phyloP scores from a whole-genome alignment of 2,113 vertebrate genomes.

The Fukomys damarensis region DNA sequence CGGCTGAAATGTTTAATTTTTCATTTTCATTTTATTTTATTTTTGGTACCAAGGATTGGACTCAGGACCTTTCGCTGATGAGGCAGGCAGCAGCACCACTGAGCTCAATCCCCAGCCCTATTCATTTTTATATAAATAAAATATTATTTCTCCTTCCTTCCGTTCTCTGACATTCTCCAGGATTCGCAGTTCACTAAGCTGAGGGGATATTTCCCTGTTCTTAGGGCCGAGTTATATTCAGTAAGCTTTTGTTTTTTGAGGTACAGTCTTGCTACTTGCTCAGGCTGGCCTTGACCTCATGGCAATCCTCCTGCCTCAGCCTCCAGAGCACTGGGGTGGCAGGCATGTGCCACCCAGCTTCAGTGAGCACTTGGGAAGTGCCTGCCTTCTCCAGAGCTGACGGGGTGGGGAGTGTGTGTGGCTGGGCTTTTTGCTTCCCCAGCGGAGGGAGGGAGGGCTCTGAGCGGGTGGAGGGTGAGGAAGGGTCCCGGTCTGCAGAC shows the following conservation, averaged over 20 bases:
- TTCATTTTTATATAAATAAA: not conserved
- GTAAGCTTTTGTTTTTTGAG: not conserved
- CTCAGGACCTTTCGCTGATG: no score
- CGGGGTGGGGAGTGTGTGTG: not conserved
- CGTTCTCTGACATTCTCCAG: constrained; percentile 31
- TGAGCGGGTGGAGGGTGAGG: not conserved
- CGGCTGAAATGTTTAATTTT: no score
- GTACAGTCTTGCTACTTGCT: not conserved
- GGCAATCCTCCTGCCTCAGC: not conserved
- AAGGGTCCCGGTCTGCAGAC: no score
- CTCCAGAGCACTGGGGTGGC: not conserved
- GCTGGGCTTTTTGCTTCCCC: not conserved
- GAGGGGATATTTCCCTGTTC: not conserved
- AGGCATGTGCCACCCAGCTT: not conserved
- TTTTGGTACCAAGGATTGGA: no score
- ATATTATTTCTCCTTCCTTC: not conserved
- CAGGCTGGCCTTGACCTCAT: not conserved
- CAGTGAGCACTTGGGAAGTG: not conserved
- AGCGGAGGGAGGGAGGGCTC: not conserved
- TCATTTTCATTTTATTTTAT: no score
- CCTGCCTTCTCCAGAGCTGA: not conserved
- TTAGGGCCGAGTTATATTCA: not conserved
- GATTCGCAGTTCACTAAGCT: not conserved
- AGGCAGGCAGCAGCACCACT: no score
- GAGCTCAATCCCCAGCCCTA: no score